phyloP scores from a whole-genome alignment of 2,113 vertebrate genomes.

The Caretta caretta region DNA sequence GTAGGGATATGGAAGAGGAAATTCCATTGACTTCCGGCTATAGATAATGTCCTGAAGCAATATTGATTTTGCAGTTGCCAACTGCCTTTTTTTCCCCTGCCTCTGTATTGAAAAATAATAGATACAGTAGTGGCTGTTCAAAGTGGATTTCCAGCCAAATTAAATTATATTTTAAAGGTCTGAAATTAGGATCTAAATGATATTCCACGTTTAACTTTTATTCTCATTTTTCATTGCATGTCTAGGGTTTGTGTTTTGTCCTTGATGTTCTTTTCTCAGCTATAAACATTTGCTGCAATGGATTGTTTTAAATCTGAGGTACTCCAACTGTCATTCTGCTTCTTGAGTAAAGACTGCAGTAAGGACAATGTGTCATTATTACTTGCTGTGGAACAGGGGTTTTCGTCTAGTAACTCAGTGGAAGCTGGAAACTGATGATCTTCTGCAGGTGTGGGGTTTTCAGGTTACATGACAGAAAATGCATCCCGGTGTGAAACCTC shows the following conservation, averaged over 20 bases:
- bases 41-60: background rate
- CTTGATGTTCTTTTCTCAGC: background rate
- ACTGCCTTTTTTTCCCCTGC: background rate
- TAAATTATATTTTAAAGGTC: background rate
- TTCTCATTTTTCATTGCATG: background rate
- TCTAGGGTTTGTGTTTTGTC: background rate
- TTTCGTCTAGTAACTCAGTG: constrained; percentile 51
- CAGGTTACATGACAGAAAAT: constrained; percentile 11
- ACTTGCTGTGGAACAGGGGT: constrained; percentile 21
- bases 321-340: background rate
- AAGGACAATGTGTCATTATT: constrained; percentile 27
- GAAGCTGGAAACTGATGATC: constrained; percentile 16
- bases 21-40: background rate
- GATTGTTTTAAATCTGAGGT: background rate
- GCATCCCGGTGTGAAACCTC: constrained; percentile 35
- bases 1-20: background rate
- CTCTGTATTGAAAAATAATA: background rate
- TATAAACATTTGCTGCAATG: background rate
- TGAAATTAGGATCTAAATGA: background rate
- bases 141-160: background rate
- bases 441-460: constrained; percentile 9
- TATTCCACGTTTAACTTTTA: background rate
- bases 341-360: background rate
- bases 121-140: background rate
- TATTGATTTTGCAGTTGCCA: background rate